A percentile compares a stretch with the other conserved stretches of the same genome.
phyloP scores from a whole-genome alignment of 2,113 vertebrate genomes.

The Megaptera novaeangliae region DNA sequence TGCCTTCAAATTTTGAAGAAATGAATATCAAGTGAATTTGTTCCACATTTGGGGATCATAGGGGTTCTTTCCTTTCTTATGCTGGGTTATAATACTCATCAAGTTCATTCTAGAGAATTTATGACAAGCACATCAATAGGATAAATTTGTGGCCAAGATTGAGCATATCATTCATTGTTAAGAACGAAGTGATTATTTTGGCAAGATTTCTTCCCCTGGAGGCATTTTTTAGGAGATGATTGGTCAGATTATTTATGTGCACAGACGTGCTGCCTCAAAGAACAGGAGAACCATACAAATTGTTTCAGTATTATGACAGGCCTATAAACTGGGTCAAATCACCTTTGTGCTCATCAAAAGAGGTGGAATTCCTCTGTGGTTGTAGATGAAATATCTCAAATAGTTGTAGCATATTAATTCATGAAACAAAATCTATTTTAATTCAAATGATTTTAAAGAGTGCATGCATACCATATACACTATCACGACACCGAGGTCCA shows the following conservation, averaged over 20 bases:
- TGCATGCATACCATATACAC: not conserved
- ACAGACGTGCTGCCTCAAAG: not conserved
- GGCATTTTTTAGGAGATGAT: slow-evolving; percentile 22
- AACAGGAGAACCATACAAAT: not conserved
- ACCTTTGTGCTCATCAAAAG: not conserved
- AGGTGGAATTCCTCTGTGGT: not conserved
- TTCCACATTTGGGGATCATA: not conserved
- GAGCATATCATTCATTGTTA: not conserved
- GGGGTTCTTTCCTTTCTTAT: not conserved
- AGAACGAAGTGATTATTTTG: slow-evolving; percentile 4
- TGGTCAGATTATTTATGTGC: slow-evolving; percentile 40
- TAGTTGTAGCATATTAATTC: not conserved
- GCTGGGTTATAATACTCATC: not conserved
- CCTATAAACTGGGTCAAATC: not conserved
- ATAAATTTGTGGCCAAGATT: not conserved
- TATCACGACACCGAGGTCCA: not conserved
- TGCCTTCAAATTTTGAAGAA: not conserved
- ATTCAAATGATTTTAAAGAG: not conserved
- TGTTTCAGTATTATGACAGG: not conserved
- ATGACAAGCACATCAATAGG: not conserved
- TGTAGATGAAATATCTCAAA: not conserved
- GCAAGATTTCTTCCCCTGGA: not conserved
- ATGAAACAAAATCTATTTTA: not conserved
- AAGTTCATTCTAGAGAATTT: not conserved
- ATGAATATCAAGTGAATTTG: not conserved